Percentiles rank a stretch among this genome's conserved stretches.
phyloP scores from a whole-genome alignment of 1,140 invertebrate genomes.

The Drosophila tropicalis region DNA sequence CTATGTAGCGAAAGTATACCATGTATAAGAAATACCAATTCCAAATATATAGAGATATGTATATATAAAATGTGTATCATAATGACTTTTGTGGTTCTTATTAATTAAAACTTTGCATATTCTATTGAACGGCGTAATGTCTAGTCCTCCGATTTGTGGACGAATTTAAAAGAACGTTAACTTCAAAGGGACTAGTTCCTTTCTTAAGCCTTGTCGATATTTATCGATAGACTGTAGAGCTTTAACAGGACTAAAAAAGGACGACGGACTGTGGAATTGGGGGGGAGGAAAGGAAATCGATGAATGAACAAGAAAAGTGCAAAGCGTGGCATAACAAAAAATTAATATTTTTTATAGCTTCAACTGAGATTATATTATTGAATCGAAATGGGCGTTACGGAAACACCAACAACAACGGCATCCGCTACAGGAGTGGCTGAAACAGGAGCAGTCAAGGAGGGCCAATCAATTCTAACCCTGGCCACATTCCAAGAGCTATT shows the following conservation, averaged over 20 bases:
- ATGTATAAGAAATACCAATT: neutral
- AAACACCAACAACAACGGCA: conserved; percentile 44
- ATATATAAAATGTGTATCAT: neutral
- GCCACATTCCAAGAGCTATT: conserved; percentile 77
- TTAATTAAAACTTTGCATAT: too few species aligned
- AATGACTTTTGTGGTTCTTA: too few species aligned
- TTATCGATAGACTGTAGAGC: conserved; percentile 22
- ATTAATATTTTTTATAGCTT: conserved; percentile 31
- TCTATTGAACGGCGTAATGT: too few species aligned
- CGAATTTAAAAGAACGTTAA: too few species aligned
- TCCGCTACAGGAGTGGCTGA: conserved; percentile 4
- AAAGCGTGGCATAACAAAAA: conserved; percentile 23
- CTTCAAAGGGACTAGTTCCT: too few species aligned
- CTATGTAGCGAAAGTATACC: conserved; percentile 20
- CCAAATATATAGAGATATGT: conserved; percentile 1
- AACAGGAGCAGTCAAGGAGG: conserved; percentile 27
- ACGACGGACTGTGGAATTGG: conserved; percentile 11
- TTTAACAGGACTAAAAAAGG: conserved; percentile 37
- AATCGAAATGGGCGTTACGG: conserved; percentile 74
- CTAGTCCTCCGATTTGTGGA: too few species aligned
- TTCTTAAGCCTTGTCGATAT: neutral
- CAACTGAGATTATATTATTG: neutral
- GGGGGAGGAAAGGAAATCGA: conserved; percentile 52
- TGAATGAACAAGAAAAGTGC: conserved; percentile 46
- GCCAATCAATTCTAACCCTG: conserved; percentile 62